Percentiles rank a stretch among this genome's conserved stretches.
Evolutionary conservation across 1,140 invertebrate genomes (phyloP).

Genomic region (Nasonia longicornis): DNA sequence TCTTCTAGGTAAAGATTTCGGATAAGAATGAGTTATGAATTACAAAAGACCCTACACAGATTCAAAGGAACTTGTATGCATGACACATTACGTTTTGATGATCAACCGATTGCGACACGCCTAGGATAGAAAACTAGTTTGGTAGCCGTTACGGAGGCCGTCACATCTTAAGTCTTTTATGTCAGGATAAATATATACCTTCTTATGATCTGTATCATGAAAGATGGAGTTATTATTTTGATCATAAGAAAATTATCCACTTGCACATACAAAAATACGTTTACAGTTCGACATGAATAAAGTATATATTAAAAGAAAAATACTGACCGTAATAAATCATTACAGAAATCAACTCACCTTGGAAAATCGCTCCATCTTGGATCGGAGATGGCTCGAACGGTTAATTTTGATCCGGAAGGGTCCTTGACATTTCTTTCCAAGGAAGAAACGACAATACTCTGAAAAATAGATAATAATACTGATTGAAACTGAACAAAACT

Average conservation of each 20-base stretch:
- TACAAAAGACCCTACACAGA: neutral
- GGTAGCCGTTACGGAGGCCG: neutral
- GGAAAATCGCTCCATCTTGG: slow-evolving; percentile 55
- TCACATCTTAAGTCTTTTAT: neutral
- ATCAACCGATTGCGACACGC: slow-evolving; percentile 7
- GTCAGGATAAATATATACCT: neutral
- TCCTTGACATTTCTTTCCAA: slow-evolving; percentile 48
- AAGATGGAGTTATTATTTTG: neutral
- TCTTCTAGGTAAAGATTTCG: slow-evolving; percentile 10
- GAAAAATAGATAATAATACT: slow-evolving; percentile 24
- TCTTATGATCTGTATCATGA: neutral
- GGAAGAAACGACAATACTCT: slow-evolving; percentile 44
- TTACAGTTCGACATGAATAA: neutral
- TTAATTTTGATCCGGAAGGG: slow-evolving; percentile 54
- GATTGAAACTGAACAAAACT: no score
- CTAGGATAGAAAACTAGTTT: slow-evolving; percentile 24
- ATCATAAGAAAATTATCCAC: neutral
- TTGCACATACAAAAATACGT: neutral
- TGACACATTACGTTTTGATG: slow-evolving; percentile 3
- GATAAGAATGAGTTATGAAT: slow-evolving; percentile 19
- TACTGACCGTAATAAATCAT: neutral
- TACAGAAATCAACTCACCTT: slow-evolving; percentile 23
- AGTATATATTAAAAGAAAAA: neutral
- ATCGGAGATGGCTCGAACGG: slow-evolving; percentile 60
- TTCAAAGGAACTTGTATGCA: neutral